These are phyloP conservation scores for Lota lota DNA, from an alignment of 2,113 vertebrate species.

Conservation along the genomic window DNA sequence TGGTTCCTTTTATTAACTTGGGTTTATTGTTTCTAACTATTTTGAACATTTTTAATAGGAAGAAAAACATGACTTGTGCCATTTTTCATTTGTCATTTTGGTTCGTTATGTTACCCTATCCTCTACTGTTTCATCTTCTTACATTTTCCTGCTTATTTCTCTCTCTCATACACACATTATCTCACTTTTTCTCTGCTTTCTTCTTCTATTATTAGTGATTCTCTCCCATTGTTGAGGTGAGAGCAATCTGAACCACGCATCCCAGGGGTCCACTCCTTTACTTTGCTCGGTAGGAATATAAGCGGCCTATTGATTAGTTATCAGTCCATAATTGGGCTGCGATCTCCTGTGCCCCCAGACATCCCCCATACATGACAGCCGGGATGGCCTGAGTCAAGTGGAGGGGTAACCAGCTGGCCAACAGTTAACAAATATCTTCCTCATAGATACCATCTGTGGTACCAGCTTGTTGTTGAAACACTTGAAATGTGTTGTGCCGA, in stretches of 20 bases:
- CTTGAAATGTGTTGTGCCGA: constrained; percentile 65
- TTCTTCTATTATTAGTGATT: constrained; percentile 43
- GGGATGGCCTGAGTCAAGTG: constrained; percentile 83
- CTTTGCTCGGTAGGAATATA: constrained; percentile 99
- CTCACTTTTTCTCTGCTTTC: constrained; percentile 60
- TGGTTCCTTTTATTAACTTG: background rate
- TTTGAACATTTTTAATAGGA: too few species aligned
- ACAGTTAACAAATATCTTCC: too few species aligned
- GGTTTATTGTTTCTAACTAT: too few species aligned
- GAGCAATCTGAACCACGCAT: constrained; percentile 98
- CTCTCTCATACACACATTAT: constrained; percentile 2
- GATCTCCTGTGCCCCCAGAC: constrained; percentile 87
- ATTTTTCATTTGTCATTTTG: too few species aligned
- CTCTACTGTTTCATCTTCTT: background rate
- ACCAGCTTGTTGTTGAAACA: constrained; percentile 69
- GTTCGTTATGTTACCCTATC: background rate
- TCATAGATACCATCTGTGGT: too few species aligned
- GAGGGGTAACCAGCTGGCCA: constrained; percentile 71
- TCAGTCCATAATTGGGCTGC: constrained; percentile 98
- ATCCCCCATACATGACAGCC: constrained; percentile 91
- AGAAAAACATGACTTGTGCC: too few species aligned
- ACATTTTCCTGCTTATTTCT: background rate
- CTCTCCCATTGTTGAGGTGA: constrained; percentile 81
- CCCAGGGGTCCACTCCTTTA: constrained; percentile 97
- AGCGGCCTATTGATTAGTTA: constrained; percentile 99